Base-by-base conservation (phyloP, 1,140 invertebrate species). In the Dreissena polymorpha region DNA sequence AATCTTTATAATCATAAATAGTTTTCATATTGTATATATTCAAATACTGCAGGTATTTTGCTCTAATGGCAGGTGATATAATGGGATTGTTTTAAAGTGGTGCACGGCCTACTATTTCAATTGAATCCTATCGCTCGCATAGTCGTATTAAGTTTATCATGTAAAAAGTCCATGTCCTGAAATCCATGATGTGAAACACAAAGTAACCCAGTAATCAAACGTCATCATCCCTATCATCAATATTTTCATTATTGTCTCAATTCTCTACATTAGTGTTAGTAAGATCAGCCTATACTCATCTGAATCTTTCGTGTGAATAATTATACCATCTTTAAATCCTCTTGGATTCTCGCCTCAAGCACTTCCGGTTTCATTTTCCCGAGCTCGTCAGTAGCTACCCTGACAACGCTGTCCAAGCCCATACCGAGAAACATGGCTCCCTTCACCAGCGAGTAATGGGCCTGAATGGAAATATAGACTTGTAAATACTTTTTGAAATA, bases 361-460 rank as follows among this genome's bases (percentile, higher is more conserved):
- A 98, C 97, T 5, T 95, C 93, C 13, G 97, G 95, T 86, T 98
- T 97, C 96, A 99, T 97, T 69, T 96, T 95, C 14, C 98, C 98
- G 80, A 95, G 13, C 86, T 96, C 95, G 92, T 99, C 97, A 23
- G 96, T 96, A 13, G 97, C 96, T 86, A 99, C 97, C 94, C 96
- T 95, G 21, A 98, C 95, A 89, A 98, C 98, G 94, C 98, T 97
- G 91, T 99, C 97, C 0, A 97, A 98, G 81, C 98, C 98, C 70
- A 99, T 94, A 0, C 98, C 98, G 86, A 97, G 96, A 25, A 98
- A 97, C 8, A 97, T 95, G 10, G 98, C 97, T 87, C 98, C 98
- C 12, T 97, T 98, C 93, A 98, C 98, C 83, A 99, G 96, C 14
- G 98, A 99, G 93, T 99, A 99, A 94, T 99, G 98, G 89, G 97